Evolutionary conservation across 2,797 vertebrate species (phyloP).

Genomic region (Hafferia zeledoni): DNA sequence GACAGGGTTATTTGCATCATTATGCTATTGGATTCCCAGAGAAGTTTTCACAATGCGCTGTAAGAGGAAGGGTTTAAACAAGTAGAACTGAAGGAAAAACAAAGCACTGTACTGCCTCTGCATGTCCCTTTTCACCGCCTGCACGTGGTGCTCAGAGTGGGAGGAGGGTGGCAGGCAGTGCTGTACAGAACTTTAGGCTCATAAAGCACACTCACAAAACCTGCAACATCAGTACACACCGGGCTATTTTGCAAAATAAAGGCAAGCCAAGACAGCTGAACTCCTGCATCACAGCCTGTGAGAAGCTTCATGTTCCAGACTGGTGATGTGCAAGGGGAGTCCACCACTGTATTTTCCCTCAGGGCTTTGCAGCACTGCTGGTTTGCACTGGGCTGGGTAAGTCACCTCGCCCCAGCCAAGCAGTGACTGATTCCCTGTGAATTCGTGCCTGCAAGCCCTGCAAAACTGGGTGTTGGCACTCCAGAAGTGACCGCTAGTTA

Average conservation of each 20-base stretch:
- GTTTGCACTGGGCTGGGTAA: neutral
- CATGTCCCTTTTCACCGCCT: neutral
- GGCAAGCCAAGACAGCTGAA: neutral
- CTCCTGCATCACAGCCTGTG: neutral
- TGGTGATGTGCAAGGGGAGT: neutral
- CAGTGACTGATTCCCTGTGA: neutral
- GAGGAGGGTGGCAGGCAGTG: constrained; percentile 31
- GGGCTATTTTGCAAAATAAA: neutral
- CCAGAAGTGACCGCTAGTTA: neutral
- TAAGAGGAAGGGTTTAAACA: constrained; percentile 25
- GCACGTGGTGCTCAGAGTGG: neutral
- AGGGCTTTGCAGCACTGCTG: neutral
- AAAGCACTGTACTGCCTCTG: constrained; percentile 6
- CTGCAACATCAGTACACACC: neutral
- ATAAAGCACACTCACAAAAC: neutral
- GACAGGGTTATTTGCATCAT: constrained; percentile 18
- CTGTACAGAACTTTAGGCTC: neutral
- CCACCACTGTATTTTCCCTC: fast-evolving
- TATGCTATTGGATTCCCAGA: neutral
- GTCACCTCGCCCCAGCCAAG: neutral
- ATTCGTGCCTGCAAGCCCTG: neutral
- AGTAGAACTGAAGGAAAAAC: constrained; percentile 1
- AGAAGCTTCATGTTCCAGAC: neutral
- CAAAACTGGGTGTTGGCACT: neutral
- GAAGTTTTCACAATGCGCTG: constrained; percentile 25